Base-by-base conservation (phyloP, 1,140 invertebrate species). In the Pachypeltis micranthus region DNA sequence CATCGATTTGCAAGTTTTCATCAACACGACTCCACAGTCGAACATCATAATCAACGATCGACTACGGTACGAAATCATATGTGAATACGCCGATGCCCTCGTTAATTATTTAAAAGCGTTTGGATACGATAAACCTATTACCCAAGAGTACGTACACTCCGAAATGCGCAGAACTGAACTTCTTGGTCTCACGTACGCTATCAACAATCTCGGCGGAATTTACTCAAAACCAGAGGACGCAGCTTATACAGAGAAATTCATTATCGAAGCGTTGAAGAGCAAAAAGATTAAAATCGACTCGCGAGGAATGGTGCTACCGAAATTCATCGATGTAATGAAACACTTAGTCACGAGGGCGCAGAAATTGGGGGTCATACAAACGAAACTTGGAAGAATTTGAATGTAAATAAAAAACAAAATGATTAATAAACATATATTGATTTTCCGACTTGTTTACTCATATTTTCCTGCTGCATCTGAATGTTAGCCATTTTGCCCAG, bases 1-100 rank as follows among this genome's bases (percentile, higher is more conserved):
- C 3, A 29, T 65, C 1, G 70, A 71, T 58, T 19, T 71, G n/a
- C 31, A 59, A 1, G 63, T 68, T 39, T 69, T 68, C 54, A 34
- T 71, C 14, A 63, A 63, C 29, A 66, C 63, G 0, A 69, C 66
- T 34, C 65, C 64, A 7, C 27, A 61, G 26, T 3, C 29, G 2
- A 23, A 59, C 2, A 59, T 28, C 14, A 31, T 59, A 16, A 59
- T 25, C 16, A 25, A 28, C 3, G 29, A 59, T n/a, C 14, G n/a
- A 4, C 47, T 7, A 4, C 7, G 47, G 19, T 26, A 59, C 3
- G 57, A 59, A 10, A n/a, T 59, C 3, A n/a, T 59, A 1, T 10
- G 3, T 7, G 2, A 29, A n/a, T 59, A 59, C 29, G 14, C 12
- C 14, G n/a, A 28, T 29, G 10, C 12, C 2, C 31, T 59, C 27